Conservation (phyloP, 2,888 invertebrate species). For the Bombylius major region DNA sequence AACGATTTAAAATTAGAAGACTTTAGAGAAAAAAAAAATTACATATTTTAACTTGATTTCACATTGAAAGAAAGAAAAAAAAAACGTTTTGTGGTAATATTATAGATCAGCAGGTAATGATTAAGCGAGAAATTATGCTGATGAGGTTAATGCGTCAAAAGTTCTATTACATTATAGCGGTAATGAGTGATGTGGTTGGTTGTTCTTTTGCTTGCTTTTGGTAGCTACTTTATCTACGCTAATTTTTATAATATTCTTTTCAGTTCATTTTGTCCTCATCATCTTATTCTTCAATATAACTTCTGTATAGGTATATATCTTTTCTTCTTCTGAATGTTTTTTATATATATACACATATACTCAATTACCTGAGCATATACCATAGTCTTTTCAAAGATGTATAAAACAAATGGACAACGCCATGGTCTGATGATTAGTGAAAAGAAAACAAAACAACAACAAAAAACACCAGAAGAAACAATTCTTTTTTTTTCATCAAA, state of each 20-base stretch:
- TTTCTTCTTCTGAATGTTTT: no score
- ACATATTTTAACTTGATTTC: no score
- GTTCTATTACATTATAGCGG: neutral
- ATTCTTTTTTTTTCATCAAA: neutral
- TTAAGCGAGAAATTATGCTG: constrained; percentile 9
- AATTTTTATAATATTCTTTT: neutral
- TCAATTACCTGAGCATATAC: no score
- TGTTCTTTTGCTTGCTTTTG: no score
- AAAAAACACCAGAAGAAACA: neutral
- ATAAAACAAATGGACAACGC: neutral
- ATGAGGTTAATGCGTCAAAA: constrained; percentile 11
- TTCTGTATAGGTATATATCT: neutral
- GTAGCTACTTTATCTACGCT: constrained; percentile 5
- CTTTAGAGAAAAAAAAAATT: no score
- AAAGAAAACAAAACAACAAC: no score
- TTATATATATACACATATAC: no score
- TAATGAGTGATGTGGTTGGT: constrained; percentile 6
- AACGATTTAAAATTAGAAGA: no score
- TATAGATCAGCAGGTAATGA: constrained; percentile 1
- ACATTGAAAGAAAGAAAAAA: no score
- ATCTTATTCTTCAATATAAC: no score
- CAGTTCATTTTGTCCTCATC: no score
- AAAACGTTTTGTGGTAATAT: neutral
- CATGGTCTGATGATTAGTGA: constrained; percentile 7
- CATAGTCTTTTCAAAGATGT: no score